phyloP scores from a whole-genome alignment of 2,888 invertebrate genomes.

The Allolobophora icterica region DNA sequence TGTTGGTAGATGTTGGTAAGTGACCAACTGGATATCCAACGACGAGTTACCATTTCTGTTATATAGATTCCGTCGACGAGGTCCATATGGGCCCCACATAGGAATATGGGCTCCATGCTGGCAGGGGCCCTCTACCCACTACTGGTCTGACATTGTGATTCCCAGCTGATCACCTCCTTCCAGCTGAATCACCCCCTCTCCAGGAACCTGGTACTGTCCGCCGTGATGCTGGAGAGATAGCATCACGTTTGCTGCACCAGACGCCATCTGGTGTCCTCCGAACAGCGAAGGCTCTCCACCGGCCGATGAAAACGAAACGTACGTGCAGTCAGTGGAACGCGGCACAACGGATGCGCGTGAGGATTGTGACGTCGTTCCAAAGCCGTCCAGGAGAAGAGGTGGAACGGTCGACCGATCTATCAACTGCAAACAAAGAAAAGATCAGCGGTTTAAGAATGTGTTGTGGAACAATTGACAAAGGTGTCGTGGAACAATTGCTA shows the following conservation, averaged over 20 bases:
- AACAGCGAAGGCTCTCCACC: not conserved
- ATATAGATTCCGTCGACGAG: no score
- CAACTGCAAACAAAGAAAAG: slow-evolving; percentile 1
- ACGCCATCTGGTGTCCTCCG: not conserved
- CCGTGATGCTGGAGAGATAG: not conserved
- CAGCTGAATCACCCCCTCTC: not conserved
- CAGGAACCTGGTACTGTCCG: not conserved
- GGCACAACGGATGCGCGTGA: not conserved
- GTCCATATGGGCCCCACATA: no score
- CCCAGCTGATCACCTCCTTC: not conserved
- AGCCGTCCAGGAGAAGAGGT: not conserved
- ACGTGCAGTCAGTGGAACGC: not conserved
- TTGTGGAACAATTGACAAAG: no score
- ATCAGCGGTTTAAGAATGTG: not conserved
- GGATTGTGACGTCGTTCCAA: not conserved
- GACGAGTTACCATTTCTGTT: no score
- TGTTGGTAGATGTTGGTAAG: no score
- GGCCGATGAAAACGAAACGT: not conserved
- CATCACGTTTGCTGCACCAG: not conserved
- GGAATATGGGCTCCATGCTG: no score
- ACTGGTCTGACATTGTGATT: not conserved
- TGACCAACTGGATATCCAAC: no score
- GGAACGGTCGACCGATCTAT: slow-evolving; percentile 10
- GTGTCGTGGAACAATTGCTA: no score
- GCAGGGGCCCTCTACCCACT: not conserved